Evolutionary conservation across 2,888 invertebrate genomes (phyloP).

Genomic region (Apantesis nais): DNA sequence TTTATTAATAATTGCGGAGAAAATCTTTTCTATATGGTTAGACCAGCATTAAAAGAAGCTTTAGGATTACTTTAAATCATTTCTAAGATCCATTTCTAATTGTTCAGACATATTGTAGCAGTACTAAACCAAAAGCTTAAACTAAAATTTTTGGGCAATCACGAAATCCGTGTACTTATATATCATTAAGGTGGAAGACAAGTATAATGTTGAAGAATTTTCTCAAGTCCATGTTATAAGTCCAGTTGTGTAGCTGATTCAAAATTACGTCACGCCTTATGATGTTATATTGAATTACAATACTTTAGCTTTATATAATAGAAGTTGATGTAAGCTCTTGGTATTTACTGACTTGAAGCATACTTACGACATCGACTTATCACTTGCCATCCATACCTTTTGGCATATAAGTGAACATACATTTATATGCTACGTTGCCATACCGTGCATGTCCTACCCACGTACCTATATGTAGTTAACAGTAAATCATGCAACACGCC

Average conservation of each 20-base stretch:
- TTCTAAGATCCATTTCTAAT: not conserved
- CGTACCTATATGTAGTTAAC: constrained; percentile 1
- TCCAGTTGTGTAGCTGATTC: not conserved
- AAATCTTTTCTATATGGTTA: not conserved
- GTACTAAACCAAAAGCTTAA: not conserved
- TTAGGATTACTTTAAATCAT: not conserved
- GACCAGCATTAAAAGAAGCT: not conserved
- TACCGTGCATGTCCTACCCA: not conserved
- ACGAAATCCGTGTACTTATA: not conserved
- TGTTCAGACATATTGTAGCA: not conserved
- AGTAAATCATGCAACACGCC: constrained; percentile 14
- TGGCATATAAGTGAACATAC: not conserved
- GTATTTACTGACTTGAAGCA: not conserved
- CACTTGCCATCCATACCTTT: not conserved
- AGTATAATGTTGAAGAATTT: not conserved
- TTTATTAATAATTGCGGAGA: not conserved
- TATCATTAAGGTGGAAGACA: not conserved
- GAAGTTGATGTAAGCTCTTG: not conserved
- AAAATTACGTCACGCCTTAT: not conserved
- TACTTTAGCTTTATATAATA: not conserved
- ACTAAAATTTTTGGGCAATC: not conserved
- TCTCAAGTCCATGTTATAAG: not conserved
- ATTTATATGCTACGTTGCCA: not conserved
- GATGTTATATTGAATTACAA: not conserved
- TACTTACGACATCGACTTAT: not conserved